Conservation (phyloP, 1,140 invertebrate genomes). For the Hypsibius dujardini region DNA sequence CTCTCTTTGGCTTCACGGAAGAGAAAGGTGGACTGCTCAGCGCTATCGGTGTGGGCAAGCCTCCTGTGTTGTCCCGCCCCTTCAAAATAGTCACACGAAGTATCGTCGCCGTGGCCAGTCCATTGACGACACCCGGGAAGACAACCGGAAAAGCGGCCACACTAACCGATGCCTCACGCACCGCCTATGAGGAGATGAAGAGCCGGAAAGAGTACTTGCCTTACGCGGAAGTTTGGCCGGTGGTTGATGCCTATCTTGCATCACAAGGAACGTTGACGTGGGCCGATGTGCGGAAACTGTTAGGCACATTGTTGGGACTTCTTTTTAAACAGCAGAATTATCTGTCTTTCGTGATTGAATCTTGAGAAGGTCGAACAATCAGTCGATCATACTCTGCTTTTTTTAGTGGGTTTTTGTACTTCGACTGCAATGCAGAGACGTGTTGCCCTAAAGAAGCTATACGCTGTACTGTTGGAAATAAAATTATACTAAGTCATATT, state of each 20-base stretch:
- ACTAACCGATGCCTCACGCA: background rate
- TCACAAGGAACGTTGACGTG: slow-evolving; percentile 12
- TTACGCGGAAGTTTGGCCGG: background rate
- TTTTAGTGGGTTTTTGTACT: no score
- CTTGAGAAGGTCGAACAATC: no score
- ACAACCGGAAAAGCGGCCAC: slow-evolving; percentile 1
- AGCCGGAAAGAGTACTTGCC: background rate
- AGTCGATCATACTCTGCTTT: no score
- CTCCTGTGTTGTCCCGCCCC: background rate
- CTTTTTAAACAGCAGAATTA: slow-evolving; percentile 7
- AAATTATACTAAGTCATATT: no score
- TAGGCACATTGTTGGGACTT: background rate
- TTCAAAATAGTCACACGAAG: slow-evolving; percentile 12
- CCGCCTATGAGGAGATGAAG: slow-evolving; percentile 6
- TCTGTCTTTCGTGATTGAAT: no score
- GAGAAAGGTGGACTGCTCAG: slow-evolving; percentile 2
- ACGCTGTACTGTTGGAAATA: no score
- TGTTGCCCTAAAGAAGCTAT: no score
- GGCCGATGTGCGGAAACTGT: slow-evolving; percentile 2
- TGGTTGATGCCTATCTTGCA: background rate
- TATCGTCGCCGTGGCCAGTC: background rate
- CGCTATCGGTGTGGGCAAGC: slow-evolving; percentile 11
- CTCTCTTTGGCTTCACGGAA: background rate
- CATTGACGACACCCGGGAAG: background rate
- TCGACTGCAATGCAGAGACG: no score